phyloP scores from a whole-genome alignment of 2,888 invertebrate genomes.

The Andricus curvator region DNA sequence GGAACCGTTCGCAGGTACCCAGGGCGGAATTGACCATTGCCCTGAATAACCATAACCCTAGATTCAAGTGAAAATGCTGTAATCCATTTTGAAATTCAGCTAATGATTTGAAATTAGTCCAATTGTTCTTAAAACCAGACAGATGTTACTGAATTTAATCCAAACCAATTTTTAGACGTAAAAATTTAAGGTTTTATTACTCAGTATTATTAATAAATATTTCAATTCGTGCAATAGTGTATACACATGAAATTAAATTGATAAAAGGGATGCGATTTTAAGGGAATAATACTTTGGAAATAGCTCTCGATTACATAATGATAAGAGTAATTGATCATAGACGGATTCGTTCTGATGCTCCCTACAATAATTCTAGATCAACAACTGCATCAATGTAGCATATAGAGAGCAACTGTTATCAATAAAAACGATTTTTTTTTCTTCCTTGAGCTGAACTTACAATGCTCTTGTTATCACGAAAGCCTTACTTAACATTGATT shows the following conservation, averaged over 20 bases:
- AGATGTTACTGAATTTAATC: too few species aligned
- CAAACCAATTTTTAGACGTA: too few species aligned
- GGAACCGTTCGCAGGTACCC: too few species aligned
- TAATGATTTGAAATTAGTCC: too few species aligned
- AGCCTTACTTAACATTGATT: constrained; percentile 8
- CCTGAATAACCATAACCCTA: too few species aligned
- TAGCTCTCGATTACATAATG: background rate
- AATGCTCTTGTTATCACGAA: background rate
- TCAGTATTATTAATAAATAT: too few species aligned
- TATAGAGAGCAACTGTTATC: background rate
- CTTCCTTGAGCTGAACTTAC: background rate
- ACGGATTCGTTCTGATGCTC: background rate
- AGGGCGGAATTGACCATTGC: too few species aligned
- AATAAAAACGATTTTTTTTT: background rate
- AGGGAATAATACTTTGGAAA: background rate
- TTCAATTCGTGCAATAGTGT: too few species aligned
- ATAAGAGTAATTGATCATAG: background rate
- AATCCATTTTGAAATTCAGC: too few species aligned
- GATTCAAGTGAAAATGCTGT: too few species aligned
- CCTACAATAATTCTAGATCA: background rate
- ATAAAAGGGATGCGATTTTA: background rate
- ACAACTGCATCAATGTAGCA: background rate
- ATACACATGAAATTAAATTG: background rate
- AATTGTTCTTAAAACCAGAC: too few species aligned
- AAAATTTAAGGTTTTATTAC: too few species aligned